Percentiles rank a stretch among this genome's conserved stretches.
Conservation (phyloP, 2,888 invertebrate species). For the Thera britannica region DNA sequence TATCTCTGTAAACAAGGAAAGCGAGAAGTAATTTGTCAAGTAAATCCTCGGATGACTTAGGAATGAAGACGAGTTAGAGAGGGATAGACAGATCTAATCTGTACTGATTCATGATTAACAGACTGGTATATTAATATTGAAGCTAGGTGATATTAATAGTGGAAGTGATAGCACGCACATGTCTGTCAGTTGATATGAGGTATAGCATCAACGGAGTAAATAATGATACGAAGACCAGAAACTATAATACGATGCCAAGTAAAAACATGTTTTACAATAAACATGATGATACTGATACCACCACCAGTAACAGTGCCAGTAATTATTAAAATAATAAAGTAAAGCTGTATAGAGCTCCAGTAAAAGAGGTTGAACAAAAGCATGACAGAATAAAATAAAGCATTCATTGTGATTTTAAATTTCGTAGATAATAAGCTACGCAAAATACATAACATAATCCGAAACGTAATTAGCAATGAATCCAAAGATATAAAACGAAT, state of each 20-base stretch:
- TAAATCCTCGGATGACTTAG: conserved; percentile 63
- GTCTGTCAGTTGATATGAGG: conserved; percentile 15
- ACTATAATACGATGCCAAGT: not conserved
- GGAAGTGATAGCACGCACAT: conserved; percentile 30
- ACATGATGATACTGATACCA: no score
- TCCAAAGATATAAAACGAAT: conserved; percentile 33
- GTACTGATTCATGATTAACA: conserved; percentile 68
- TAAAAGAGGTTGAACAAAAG: not conserved
- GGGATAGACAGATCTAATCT: conserved; percentile 39
- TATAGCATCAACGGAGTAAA: conserved; percentile 3
- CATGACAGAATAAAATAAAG: not conserved
- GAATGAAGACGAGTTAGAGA: conserved; percentile 45
- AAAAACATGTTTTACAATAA: no score
- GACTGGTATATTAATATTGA: conserved; percentile 62
- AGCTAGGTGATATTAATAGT: conserved; percentile 52
- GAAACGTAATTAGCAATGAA: conserved; percentile 21
- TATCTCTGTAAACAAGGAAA: conserved; percentile 64
- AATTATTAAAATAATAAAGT: no score
- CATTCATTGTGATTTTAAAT: not conserved
- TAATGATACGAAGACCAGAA: conserved; percentile 5
- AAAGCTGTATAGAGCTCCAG: no score
- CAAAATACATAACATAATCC: conserved; percentile 30
- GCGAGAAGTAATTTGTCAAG: conserved; percentile 81
- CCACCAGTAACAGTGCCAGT: no score
- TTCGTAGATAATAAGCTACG: conserved; percentile 5